A percentile compares a stretch with the other conserved stretches of the same genome.
phyloP scores from a whole-genome alignment of 2,797 vertebrate genomes.

The Rachycentron canadum region DNA sequence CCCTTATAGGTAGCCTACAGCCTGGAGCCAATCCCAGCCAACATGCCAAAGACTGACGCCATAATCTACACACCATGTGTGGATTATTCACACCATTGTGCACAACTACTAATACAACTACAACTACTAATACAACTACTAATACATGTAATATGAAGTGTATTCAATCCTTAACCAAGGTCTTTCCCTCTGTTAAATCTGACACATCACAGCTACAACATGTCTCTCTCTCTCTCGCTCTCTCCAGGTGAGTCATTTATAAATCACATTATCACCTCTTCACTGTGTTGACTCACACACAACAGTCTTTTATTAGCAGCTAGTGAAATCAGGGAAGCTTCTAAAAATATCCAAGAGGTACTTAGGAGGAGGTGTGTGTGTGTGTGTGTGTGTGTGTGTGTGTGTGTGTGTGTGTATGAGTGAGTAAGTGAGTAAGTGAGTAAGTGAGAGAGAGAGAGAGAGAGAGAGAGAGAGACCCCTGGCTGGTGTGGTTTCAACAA shows the following conservation, averaged over 20 bases:
- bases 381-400: slow-evolving; percentile 7
- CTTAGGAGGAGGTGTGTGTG: slow-evolving; percentile 7
- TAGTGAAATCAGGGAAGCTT: slow-evolving; percentile 40
- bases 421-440: slow-evolving; percentile 14
- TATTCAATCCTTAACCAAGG: background rate
- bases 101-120: too few relatives aligned
- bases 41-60: too few relatives aligned
- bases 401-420: slow-evolving; percentile 21
- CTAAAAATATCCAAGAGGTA: slow-evolving; percentile 57
- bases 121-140: too few relatives aligned
- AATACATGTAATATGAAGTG: background rate
- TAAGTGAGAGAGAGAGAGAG: background rate
- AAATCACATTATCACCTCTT: slow-evolving; percentile 30
- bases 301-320: slow-evolving; percentile 49
- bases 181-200: background rate
- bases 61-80: background rate
- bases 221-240: background rate
- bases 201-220: background rate
- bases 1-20: too few relatives aligned
- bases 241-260: slow-evolving; percentile 42
- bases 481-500: background rate
- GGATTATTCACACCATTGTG: too few relatives aligned
- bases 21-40: too few relatives aligned
- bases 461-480: background rate
- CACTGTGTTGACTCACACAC: slow-evolving; percentile 20